A percentile compares a stretch with the other conserved stretches of the same genome.
Evolutionary conservation across 2,888 invertebrate species (phyloP).

Genomic region (Heterodera filipjevi): DNA sequence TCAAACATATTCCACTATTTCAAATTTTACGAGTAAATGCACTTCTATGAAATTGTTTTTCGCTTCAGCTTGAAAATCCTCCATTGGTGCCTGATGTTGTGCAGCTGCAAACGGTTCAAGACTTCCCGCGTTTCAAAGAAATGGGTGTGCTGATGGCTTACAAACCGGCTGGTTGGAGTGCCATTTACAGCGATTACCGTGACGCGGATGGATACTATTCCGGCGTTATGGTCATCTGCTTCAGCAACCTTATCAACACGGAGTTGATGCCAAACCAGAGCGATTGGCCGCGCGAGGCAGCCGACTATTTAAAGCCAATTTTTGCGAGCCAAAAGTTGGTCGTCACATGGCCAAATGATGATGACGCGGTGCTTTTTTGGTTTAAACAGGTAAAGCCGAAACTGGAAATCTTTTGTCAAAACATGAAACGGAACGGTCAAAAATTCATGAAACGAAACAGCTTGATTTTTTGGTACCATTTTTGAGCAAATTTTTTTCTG

Average conservation of each 20-base stretch:
- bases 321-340: not conserved
- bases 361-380: slow-evolving; percentile 12
- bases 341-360: not conserved
- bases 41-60: too few species aligned
- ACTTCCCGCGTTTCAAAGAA: not conserved
- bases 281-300: not conserved
- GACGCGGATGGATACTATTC: not conserved
- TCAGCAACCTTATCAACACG: not conserved
- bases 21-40: too few species aligned
- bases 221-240: not conserved
- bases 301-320: not conserved
- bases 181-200: not conserved
- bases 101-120: not conserved
- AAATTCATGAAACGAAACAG: not conserved
- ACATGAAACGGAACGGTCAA: not conserved
- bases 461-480: not conserved
- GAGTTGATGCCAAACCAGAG: not conserved
- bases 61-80: too few species aligned
- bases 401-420: too few species aligned
- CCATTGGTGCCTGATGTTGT: not conserved
- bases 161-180: not conserved
- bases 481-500: too few species aligned
- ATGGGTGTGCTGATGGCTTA: not conserved
- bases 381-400: not conserved
- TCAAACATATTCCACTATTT: too few species aligned